Percentiles rank a stretch among this genome's conserved stretches.
These are phyloP conservation scores for Eupristina koningsbergeri DNA, from an alignment of 1,140 invertebrate genomes.

Conservation along the genomic window DNA sequence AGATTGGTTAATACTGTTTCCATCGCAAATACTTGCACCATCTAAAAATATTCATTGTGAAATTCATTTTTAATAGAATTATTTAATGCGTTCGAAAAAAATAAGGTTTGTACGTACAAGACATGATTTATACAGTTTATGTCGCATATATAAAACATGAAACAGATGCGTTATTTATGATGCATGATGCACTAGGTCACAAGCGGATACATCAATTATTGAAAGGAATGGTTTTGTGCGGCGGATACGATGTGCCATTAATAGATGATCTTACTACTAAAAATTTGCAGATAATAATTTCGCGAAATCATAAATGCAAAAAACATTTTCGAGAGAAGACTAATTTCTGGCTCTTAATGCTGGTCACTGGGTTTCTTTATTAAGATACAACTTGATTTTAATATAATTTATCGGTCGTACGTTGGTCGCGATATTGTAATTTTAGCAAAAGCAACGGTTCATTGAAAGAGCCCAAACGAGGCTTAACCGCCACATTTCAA, in stretches of 20 bases:
- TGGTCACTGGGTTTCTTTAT: not conserved
- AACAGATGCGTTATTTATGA: constrained; percentile 17
- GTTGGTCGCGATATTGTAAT: not conserved
- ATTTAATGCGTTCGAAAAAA: no score
- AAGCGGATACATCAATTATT: constrained; percentile 9
- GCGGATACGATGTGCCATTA: not conserved
- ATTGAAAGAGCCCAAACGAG: not conserved
- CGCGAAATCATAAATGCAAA: not conserved
- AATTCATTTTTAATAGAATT: not conserved
- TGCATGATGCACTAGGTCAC: not conserved
- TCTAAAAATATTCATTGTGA: not conserved
- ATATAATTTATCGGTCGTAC: not conserved
- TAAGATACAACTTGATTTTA: not conserved
- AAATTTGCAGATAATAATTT: not conserved
- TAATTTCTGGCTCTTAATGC: not conserved
- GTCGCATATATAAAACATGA: not conserved
- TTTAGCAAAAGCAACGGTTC: not conserved
- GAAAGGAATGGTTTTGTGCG: not conserved
- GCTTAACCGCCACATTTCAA: not conserved
- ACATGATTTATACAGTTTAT: not conserved
- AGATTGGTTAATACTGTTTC: not conserved
- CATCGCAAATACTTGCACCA: not conserved
- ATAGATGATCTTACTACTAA: not conserved
- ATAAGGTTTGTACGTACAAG: not conserved
- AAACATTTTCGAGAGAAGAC: not conserved